Evolutionary conservation across 2,113 vertebrate species (phyloP).

Genomic region (Eulacestoma nigropectus): DNA sequence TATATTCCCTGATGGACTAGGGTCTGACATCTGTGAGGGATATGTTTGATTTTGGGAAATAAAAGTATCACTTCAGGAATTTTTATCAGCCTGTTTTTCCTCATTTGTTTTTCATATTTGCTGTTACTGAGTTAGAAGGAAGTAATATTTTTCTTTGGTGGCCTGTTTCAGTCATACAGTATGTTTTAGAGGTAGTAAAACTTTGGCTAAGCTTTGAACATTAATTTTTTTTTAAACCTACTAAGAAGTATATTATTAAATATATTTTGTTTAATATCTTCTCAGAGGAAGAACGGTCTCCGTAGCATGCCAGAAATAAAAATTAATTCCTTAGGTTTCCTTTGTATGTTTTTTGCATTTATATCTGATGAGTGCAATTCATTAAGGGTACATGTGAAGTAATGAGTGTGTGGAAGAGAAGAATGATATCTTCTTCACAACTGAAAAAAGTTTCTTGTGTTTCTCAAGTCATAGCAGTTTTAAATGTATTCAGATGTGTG

Average conservation of each 20-base stretch:
- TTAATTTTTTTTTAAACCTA: background rate
- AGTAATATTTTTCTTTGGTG: background rate
- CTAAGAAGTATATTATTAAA: background rate
- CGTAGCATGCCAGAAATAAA: background rate
- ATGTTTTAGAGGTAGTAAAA: background rate
- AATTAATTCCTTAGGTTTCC: background rate
- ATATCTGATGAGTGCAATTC: background rate
- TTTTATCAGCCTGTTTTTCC: background rate
- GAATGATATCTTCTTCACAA: background rate
- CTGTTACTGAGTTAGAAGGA: background rate
- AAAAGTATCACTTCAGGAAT: background rate
- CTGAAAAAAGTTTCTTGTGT: background rate
- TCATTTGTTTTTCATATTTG: background rate
- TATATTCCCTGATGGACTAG: background rate
- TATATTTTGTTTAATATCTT: background rate
- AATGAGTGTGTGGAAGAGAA: background rate
- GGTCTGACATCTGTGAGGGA: background rate
- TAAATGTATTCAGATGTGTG: background rate
- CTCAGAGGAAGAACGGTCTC: background rate
- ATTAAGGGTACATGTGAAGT: background rate
- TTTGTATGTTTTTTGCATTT: background rate
- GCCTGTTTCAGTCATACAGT: background rate
- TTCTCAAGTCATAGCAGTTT: background rate
- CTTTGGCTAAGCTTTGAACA: background rate
- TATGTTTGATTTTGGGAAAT: background rate